Evolutionary conservation across 2,113 vertebrate genomes (phyloP).

Genomic region (Callopanchax toddi): DNA sequence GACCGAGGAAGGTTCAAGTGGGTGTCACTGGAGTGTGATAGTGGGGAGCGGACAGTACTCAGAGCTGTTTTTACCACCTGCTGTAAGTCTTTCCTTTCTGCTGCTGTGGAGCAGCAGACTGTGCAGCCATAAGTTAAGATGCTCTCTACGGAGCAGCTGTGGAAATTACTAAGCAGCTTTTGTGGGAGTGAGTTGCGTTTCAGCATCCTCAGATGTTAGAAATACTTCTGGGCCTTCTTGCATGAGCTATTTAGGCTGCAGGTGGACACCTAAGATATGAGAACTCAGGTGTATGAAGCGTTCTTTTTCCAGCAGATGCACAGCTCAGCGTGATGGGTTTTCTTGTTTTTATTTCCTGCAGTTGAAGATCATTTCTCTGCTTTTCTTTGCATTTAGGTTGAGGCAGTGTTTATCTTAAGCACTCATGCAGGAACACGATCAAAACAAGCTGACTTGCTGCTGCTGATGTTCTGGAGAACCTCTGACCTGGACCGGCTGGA

Average conservation of each 20-base stretch:
- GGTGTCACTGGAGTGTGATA: neutral
- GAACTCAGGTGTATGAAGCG: neutral
- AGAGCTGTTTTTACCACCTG: neutral
- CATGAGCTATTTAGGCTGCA: conserved; percentile 5
- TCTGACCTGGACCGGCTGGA: neutral
- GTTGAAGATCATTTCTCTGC: neutral
- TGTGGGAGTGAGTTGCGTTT: neutral
- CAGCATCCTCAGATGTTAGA: neutral
- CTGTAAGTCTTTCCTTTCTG: neutral
- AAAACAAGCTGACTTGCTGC: neutral
- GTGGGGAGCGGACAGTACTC: neutral
- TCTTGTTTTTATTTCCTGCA: conserved; percentile 1
- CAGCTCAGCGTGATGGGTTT: neutral
- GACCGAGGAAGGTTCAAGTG: neutral
- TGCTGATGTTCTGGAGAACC: neutral
- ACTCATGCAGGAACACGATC: neutral
- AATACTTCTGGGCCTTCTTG: conserved; percentile 2
- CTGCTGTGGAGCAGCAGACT: neutral
- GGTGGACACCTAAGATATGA: neutral
- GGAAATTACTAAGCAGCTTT: conserved; percentile 7
- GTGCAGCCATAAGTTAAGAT: neutral
- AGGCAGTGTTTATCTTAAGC: neutral
- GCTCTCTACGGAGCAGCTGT: conserved; percentile 4
- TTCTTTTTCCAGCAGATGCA: neutral
- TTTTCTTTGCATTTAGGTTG: neutral